phyloP scores from a whole-genome alignment of 53 echinoderm and acorn worm species.

The Astropecten irregularis region DNA sequence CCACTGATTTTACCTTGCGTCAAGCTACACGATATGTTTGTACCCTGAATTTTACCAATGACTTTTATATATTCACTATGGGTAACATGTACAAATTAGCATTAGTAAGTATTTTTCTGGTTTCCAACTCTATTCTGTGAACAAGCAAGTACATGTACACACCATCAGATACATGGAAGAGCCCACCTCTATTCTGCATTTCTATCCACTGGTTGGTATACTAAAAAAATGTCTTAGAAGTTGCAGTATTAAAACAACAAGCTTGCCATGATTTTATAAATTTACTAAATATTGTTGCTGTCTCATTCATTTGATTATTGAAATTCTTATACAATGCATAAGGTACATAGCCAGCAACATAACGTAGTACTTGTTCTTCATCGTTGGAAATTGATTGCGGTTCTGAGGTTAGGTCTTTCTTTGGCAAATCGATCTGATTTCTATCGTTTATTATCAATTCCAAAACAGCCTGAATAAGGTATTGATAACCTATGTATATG shows the following conservation, averaged over 20 bases:
- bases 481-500: neutral
- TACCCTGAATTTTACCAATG: neutral
- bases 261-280: conserved; percentile 2
- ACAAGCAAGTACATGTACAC: no score
- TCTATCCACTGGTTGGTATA: no score
- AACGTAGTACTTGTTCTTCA: neutral
- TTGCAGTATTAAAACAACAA: neutral
- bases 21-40: neutral
- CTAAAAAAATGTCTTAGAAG: no score
- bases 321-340: neutral
- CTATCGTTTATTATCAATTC: neutral
- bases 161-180: no score
- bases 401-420: neutral
- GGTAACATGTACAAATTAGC: neutral
- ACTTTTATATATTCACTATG: neutral
- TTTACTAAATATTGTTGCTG: neutral
- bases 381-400: neutral
- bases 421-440: neutral
- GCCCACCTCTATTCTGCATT: no score
- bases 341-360: conserved; percentile 1
- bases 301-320: neutral
- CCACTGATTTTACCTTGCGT: neutral
- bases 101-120: neutral
- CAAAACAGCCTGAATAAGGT: neutral
- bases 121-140: neutral